These are phyloP conservation scores for Cotesia typhae DNA, from an alignment of 1,140 invertebrate species.

Conservation along the genomic window DNA sequence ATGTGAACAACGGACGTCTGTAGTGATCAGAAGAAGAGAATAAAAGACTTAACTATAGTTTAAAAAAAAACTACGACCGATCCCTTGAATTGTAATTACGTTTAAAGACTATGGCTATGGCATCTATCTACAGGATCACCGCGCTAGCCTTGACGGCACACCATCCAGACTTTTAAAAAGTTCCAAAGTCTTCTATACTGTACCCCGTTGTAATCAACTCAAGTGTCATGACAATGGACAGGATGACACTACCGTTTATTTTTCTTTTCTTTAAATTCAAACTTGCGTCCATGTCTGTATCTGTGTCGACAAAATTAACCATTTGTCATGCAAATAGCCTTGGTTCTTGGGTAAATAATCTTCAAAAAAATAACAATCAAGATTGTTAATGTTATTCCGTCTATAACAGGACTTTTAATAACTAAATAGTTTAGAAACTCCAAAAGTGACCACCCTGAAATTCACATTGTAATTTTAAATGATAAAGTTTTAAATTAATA, in stretches of 20 bases:
- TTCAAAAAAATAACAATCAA: no score
- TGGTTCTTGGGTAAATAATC: no score
- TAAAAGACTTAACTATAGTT: neutral
- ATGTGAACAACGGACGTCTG: neutral
- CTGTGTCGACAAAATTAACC: neutral
- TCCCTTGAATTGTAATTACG: slow-evolving; percentile 10
- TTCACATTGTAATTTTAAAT: no score
- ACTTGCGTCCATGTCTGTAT: neutral
- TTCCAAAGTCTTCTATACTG: neutral
- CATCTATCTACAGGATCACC: neutral
- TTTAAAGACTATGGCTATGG: neutral
- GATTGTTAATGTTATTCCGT: no score
- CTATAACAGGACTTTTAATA: no score
- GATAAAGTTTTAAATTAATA: no score
- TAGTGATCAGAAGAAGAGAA: neutral
- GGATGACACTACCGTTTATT: slow-evolving; percentile 7
- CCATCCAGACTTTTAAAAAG: neutral
- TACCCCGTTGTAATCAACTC: neutral
- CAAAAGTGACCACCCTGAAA: no score
- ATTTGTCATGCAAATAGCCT: neutral
- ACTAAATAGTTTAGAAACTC: no score
- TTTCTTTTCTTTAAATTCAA: slow-evolving; percentile 3
- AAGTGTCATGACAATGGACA: slow-evolving; percentile 1
- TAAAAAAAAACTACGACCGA: neutral
- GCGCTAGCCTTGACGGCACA: neutral